Evolutionary conservation across 2,113 vertebrate species (phyloP).

Genomic region (Pseudonaja textilis): DNA sequence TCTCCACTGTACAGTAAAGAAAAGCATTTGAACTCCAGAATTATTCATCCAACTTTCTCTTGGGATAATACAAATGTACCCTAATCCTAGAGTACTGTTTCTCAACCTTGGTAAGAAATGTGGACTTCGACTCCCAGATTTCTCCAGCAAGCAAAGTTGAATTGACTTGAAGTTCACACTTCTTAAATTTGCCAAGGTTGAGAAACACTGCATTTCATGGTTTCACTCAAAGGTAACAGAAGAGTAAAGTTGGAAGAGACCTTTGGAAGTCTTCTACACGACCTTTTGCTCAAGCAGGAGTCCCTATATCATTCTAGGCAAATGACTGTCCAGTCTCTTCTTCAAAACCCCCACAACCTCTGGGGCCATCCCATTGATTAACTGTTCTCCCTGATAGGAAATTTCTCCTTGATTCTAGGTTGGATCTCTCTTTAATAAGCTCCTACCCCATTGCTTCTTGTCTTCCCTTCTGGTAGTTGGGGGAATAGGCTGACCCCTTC

Average conservation of each 20-base stretch:
- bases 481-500: background rate
- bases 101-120: background rate
- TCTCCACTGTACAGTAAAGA: background rate
- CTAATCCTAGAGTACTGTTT: background rate
- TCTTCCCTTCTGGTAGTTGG: background rate
- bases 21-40: background rate
- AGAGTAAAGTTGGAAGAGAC: background rate
- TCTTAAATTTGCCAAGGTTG: too few relatives aligned
- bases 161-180: too few relatives aligned
- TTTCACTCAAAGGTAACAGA: background rate
- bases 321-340: too few relatives aligned
- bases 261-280: background rate
- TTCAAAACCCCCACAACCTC: too few relatives aligned
- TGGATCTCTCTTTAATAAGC: background rate
- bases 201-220: background rate
- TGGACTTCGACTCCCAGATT: too few relatives aligned
- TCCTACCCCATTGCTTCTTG: background rate
- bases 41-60: background rate
- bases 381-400: too few relatives aligned
- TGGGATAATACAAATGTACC: background rate
- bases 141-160: too few relatives aligned
- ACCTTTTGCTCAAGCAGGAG: background rate
- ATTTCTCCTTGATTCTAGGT: too few relatives aligned
- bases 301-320: too few relatives aligned
- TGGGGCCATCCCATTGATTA: too few relatives aligned